Evolutionary conservation across 2,797 vertebrate species (phyloP).

Genomic region (Alfaro cultratus): DNA sequence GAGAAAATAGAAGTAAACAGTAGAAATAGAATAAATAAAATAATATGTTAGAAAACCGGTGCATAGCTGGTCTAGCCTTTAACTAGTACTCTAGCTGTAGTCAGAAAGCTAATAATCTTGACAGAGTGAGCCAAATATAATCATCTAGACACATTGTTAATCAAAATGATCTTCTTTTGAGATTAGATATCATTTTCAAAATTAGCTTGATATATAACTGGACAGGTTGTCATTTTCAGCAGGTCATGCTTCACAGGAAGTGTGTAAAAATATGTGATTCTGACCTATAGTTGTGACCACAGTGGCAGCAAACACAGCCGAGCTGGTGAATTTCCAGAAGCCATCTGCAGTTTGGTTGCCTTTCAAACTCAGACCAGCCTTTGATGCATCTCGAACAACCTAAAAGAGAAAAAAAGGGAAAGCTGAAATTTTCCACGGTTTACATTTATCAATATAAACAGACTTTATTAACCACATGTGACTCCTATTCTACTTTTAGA

Average conservation of each 20-base stretch:
- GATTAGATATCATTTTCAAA: constrained; percentile 8
- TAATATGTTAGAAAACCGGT: neutral
- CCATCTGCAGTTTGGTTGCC: constrained; percentile 75
- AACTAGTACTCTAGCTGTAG: neutral
- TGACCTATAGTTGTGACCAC: constrained; percentile 85
- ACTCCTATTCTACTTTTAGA: constrained; percentile 11
- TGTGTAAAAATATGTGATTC: constrained; percentile 9
- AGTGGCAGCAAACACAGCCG: constrained; percentile 83
- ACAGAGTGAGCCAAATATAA: neutral
- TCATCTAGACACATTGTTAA: neutral
- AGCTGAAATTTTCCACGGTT: fast-evolving
- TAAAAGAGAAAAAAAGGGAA: constrained; percentile 41
- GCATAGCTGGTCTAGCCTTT: neutral
- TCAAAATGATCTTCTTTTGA: neutral
- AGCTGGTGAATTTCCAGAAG: constrained; percentile 85
- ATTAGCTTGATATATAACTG: neutral
- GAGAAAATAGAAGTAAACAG: neutral
- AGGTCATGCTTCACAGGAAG: neutral
- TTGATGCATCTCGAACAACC: constrained; percentile 67
- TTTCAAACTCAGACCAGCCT: constrained; percentile 78
- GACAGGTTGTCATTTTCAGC: neutral
- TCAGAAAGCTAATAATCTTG: neutral
- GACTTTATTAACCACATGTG: neutral
- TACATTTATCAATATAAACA: neutral
- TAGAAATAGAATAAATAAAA: neutral